phyloP scores from a whole-genome alignment of 1,140 invertebrate species.

The Brachionus manjavacas region DNA sequence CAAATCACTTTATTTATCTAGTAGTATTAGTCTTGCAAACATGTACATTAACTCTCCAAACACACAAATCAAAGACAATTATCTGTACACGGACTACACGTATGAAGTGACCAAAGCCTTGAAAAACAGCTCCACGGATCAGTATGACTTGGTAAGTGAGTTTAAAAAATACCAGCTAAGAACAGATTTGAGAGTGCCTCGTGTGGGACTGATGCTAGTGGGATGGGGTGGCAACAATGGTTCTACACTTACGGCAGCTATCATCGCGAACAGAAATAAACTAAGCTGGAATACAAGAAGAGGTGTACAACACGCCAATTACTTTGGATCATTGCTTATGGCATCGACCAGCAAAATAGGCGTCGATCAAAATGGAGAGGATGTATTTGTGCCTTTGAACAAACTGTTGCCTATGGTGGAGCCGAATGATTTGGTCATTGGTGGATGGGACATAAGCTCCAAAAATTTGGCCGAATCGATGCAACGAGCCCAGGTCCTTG shows the following conservation, averaged over 20 bases:
- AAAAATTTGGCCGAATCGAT: conserved; percentile 78
- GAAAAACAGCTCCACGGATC: not conserved
- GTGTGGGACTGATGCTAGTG: conserved; percentile 80
- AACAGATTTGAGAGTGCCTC: conserved; percentile 69
- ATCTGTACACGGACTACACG: not conserved
- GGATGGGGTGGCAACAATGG: conserved; percentile 89
- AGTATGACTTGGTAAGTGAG: not conserved
- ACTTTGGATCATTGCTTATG: conserved; percentile 83
- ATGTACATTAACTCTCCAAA: conserved; percentile 4
- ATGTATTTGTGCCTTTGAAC: conserved; percentile 75
- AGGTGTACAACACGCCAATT: conserved; percentile 66
- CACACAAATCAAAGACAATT: not conserved
- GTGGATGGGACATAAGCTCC: conserved; percentile 90
- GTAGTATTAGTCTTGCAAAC: not conserved
- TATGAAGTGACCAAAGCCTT: not conserved
- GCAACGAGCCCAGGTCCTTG: conserved; percentile 68
- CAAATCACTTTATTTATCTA: not conserved
- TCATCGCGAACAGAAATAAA: conserved; percentile 77
- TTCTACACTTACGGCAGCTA: conserved; percentile 80
- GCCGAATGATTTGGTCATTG: conserved; percentile 79
- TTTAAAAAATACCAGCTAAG: conserved; percentile 57
- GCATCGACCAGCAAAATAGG: conserved; percentile 79
- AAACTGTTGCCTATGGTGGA: conserved; percentile 80
- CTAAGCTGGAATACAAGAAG: conserved; percentile 78
- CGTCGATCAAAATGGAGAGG: conserved; percentile 61